Evolutionary conservation across 2,797 vertebrate species (phyloP).

Genomic region (Alauda arvensis): DNA sequence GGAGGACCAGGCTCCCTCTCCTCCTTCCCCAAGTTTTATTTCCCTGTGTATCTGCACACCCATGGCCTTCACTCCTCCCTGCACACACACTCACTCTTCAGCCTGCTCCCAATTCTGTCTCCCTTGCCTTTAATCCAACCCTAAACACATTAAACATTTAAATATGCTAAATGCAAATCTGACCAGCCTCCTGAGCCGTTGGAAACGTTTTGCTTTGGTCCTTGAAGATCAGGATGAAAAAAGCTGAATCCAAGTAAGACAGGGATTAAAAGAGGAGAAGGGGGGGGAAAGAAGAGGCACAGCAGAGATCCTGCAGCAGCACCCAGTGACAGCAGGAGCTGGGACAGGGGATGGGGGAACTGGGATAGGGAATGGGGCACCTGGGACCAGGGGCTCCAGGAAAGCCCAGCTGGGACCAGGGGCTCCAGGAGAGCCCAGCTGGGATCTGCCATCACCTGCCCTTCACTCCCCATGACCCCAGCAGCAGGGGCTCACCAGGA

Average conservation of each 20-base stretch:
- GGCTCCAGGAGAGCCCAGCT: background rate
- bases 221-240: background rate
- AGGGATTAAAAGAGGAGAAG: background rate
- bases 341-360: background rate
- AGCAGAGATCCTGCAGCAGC: background rate
- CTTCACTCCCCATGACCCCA: background rate
- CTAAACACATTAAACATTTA: background rate
- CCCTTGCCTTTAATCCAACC: background rate
- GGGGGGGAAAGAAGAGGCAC: background rate
- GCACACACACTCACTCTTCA: background rate
- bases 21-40: background rate
- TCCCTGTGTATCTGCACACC: background rate
- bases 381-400: background rate
- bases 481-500: background rate
- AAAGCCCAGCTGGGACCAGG: background rate
- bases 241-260: background rate
- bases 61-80: accelerated
- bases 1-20: background rate
- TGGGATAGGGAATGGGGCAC: background rate
- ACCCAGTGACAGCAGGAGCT: background rate
- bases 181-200: background rate
- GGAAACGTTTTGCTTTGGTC: accelerated
- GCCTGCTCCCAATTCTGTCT: background rate
- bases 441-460: background rate
- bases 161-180: background rate